Evolutionary conservation across 2,797 vertebrate genomes (phyloP).

Genomic region (Acrocephalus scirpaceus): DNA sequence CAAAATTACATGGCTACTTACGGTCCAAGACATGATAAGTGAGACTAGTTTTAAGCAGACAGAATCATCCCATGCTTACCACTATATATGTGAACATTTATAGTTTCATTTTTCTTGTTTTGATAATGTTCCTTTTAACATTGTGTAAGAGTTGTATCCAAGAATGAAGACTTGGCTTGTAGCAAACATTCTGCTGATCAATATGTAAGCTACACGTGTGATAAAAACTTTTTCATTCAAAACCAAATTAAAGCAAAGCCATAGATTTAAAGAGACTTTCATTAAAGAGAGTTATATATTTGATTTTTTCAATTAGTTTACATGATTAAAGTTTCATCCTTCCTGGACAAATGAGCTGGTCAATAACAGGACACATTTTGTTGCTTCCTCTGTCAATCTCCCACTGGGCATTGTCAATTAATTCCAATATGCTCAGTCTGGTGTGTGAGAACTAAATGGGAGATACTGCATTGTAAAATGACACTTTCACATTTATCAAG

Average conservation of each 20-base stretch:
- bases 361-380: not conserved
- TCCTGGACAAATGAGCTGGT: not conserved
- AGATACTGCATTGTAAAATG: not conserved
- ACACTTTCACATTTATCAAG: not conserved
- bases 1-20: not conserved
- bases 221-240: slow-evolving; percentile 4
- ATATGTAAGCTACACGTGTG: not conserved
- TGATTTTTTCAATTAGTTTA: slow-evolving; percentile 2
- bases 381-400: not conserved
- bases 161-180: not conserved
- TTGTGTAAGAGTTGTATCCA: not conserved
- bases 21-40: not conserved
- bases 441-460: not conserved
- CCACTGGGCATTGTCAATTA: not conserved
- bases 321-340: slow-evolving; percentile 14
- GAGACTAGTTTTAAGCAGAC: not conserved
- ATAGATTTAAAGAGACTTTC: not conserved
- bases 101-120: slow-evolving; percentile 1
- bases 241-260: slow-evolving; percentile 5
- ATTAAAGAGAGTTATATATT: slow-evolving; percentile 1
- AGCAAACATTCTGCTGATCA: not conserved
- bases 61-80: not conserved
- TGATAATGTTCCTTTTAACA: not conserved
- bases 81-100: not conserved
- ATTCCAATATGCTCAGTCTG: not conserved